Evolutionary conservation across 2,888 invertebrate species (phyloP).

Genomic region (Netelia virgata): DNA sequence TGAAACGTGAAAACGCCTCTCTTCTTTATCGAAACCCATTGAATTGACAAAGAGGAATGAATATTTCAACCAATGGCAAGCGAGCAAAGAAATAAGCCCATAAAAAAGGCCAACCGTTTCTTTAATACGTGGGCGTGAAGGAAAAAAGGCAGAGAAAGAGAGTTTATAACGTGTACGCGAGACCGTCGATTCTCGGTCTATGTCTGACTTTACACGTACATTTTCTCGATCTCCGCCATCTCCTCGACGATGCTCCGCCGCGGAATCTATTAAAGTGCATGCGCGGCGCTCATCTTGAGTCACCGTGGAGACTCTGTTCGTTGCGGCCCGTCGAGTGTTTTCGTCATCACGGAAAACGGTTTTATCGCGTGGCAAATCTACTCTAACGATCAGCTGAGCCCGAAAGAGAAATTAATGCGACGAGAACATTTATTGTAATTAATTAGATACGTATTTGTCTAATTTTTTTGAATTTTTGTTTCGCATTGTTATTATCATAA

Average conservation of each 20-base stretch:
- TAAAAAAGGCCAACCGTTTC: slow-evolving; percentile 46
- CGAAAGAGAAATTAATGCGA: background rate
- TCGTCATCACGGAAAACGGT: slow-evolving; percentile 44
- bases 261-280: slow-evolving; percentile 17
- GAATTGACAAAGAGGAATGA: slow-evolving; percentile 6
- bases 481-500: too few species aligned
- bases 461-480: too few species aligned
- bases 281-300: slow-evolving; percentile 1
- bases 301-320: background rate
- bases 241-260: background rate
- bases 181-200: background rate
- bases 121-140: slow-evolving; percentile 45
- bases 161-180: background rate
- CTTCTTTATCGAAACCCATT: slow-evolving; percentile 5
- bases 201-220: background rate
- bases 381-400: background rate
- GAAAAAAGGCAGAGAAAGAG: background rate
- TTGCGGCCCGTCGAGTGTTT: background rate
- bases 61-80: slow-evolving; percentile 23
- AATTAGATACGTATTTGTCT: too few species aligned
- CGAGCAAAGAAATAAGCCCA: slow-evolving; percentile 24
- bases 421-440: background rate
- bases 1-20: background rate
- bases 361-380: slow-evolving; percentile 46
- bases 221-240: slow-evolving; percentile 20